A percentile compares a stretch with the other conserved stretches of the same genome.
These are phyloP conservation scores for Smittia aterrima DNA, from an alignment of 2,888 invertebrate genomes.

Conservation along the genomic window DNA sequence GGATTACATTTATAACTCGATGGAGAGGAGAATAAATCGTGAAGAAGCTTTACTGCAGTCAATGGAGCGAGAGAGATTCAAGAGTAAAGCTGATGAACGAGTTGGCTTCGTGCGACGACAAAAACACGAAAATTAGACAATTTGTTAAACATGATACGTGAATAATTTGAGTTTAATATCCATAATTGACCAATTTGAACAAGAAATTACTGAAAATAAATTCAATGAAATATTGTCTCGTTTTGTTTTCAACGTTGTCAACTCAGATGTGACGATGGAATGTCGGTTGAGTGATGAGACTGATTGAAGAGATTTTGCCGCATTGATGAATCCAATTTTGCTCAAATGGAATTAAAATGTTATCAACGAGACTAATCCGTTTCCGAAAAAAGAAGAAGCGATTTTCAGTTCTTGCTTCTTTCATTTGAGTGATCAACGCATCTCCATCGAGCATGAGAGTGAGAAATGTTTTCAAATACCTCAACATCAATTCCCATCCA, in stretches of 20 bases:
- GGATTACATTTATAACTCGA: background rate
- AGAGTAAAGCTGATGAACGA: background rate
- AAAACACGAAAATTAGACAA: background rate
- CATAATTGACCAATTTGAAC: background rate
- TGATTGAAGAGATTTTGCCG: too few relatives aligned
- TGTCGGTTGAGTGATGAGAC: background rate
- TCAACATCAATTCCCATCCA: background rate
- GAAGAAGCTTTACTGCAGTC: background rate
- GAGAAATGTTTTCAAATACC: background rate
- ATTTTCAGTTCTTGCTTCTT: too few relatives aligned
- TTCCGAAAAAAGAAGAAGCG: too few relatives aligned
- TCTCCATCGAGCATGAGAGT: background rate
- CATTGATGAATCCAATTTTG: too few relatives aligned
- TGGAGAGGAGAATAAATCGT: background rate
- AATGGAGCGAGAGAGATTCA: background rate
- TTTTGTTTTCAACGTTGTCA: background rate
- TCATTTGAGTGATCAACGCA: background rate
- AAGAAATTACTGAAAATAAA: background rate
- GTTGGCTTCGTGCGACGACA: background rate
- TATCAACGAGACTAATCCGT: too few relatives aligned
- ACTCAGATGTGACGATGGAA: background rate
- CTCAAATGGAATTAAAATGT: too few relatives aligned
- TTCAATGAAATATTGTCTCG: background rate
- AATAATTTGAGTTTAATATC: background rate
- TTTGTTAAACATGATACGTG: slow-evolving; percentile 9